These are phyloP conservation scores for Torymus tubicola DNA, from an alignment of 2,888 invertebrate species.

Conservation along the genomic window DNA sequence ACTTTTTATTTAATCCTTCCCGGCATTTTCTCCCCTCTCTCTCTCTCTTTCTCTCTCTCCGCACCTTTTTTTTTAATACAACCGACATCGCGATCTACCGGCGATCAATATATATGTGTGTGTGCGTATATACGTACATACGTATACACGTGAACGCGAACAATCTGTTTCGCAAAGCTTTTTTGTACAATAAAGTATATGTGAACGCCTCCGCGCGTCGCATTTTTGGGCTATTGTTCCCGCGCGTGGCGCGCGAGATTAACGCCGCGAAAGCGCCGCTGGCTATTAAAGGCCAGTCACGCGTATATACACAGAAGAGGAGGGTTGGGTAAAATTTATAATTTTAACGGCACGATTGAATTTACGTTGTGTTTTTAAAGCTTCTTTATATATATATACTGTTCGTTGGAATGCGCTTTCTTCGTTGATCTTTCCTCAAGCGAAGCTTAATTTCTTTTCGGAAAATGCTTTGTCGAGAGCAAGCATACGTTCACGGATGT, in stretches of 20 bases:
- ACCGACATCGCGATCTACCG: too few species aligned
- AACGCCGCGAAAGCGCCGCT: conserved; percentile 7
- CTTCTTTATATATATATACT: not conserved
- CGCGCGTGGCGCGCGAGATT: not conserved
- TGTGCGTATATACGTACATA: too few species aligned
- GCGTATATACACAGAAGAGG: not conserved
- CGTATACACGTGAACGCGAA: too few species aligned
- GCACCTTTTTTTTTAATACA: not conserved
- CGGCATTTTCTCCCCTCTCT: not conserved
- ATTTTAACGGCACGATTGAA: conserved; percentile 37
- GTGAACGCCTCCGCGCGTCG: not conserved
- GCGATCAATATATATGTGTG: too few species aligned
- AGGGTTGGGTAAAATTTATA: conserved; percentile 35
- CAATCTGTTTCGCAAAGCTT: too few species aligned
- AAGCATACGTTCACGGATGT: too few species aligned
- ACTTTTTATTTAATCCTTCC: conserved; percentile 42
- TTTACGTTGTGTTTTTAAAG: conserved; percentile 26
- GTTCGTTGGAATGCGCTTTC: conserved; percentile 5
- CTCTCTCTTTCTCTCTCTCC: not conserved
- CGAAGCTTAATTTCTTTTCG: not conserved
- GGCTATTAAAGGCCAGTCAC: conserved; percentile 16
- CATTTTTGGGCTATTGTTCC: conserved; percentile 46
- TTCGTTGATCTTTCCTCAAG: not conserved
- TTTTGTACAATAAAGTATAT: too few species aligned
- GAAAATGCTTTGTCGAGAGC: too few species aligned